phyloP scores from a whole-genome alignment of 2,888 invertebrate genomes.

The Tinea semifulvella region DNA sequence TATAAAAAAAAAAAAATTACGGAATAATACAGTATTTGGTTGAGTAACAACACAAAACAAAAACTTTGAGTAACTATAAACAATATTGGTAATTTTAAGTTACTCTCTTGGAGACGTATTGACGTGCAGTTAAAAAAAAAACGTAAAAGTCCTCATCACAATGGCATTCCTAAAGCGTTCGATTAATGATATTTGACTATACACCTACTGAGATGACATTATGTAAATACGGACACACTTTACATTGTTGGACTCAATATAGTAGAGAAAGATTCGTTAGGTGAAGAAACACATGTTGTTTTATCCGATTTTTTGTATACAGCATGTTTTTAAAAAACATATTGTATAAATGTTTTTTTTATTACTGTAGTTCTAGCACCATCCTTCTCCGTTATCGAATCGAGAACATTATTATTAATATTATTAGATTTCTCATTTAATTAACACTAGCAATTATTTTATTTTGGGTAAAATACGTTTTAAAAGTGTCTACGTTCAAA shows the following conservation, averaged over 20 bases:
- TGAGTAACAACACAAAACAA: too few species aligned
- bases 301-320: slow-evolving; percentile 30
- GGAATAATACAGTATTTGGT: too few species aligned
- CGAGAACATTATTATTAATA: too few species aligned
- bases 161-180: slow-evolving; percentile 56
- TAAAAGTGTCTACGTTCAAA: too few species aligned
- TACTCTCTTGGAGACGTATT: slow-evolving; percentile 1
- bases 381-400: too few species aligned
- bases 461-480: too few species aligned
- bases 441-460: too few species aligned
- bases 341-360: too few species aligned
- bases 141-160: slow-evolving; percentile 40
- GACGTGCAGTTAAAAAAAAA: slow-evolving; percentile 36
- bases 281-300: slow-evolving; percentile 68
- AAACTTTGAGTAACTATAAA: too few species aligned
- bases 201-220: slow-evolving; percentile 41
- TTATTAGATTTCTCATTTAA: too few species aligned
- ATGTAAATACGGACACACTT: slow-evolving; percentile 63
- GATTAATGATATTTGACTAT: slow-evolving; percentile 52
- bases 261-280: slow-evolving; percentile 60
- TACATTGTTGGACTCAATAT: slow-evolving; percentile 65
- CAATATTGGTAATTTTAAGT: not conserved
- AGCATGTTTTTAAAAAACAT: slow-evolving; percentile 6
- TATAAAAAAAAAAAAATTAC: too few species aligned
- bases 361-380: too few species aligned